Conservation (phyloP, 2,797 vertebrate species). For the Vipera ursinii region DNA sequence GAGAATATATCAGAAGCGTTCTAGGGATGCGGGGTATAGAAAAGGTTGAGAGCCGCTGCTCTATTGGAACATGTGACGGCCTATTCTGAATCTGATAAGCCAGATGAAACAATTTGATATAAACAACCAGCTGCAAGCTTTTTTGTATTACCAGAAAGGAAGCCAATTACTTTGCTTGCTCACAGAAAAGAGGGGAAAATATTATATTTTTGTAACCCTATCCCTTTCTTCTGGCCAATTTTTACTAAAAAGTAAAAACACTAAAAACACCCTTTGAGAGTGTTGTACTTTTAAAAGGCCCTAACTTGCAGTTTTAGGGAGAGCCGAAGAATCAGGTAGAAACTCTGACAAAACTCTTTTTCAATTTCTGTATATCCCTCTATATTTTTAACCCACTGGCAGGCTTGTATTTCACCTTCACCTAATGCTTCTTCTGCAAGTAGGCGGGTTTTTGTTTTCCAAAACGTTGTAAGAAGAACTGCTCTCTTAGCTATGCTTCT, state of each 20-base stretch:
- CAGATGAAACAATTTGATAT: neutral
- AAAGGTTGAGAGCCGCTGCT: neutral
- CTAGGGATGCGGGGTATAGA: no score
- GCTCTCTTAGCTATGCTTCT: neutral
- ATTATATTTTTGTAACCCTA: neutral
- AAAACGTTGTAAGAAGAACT: neutral
- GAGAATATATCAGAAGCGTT: no score
- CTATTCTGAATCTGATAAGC: neutral
- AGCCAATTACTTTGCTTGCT: neutral
- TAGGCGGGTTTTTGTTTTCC: neutral
- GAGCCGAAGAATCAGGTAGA: neutral
- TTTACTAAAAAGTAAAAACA: neutral
- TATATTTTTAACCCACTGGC: neutral
- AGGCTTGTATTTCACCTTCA: neutral
- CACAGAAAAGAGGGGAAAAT: neutral
- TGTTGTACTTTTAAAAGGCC: neutral
- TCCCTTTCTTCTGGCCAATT: neutral
- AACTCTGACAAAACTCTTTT: neutral
- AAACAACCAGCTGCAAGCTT: neutral
- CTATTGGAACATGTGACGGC: neutral
- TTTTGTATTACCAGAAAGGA: neutral
- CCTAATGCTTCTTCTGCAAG: neutral
- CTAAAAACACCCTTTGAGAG: neutral
- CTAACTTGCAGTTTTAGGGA: neutral
- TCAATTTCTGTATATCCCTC: neutral